Conservation (phyloP, 2,113 vertebrate genomes). For the Bos taurus region ARS-UCD2.0 NC_037356.1:42349001-42349500, state of each 20-base stretch:
- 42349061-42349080: fast-evolving
- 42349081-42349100: not conserved
- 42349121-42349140: not conserved
- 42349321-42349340: constrained; percentile 54
- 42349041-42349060: not conserved
- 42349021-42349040: fast-evolving
- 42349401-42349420: not conserved
- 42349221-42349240: not conserved
- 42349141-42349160: not conserved
- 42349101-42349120: fast-evolving
- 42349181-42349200: not conserved
- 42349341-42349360: constrained; percentile 49
- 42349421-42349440: not conserved
- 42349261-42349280: constrained; percentile 65
- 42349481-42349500: not conserved
- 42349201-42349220: not conserved
- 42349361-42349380: constrained; percentile 37
- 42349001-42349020: fast-evolving
- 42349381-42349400: not conserved
- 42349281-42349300: constrained; percentile 63
- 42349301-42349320: constrained; percentile 68
- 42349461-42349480: constrained; percentile 3
- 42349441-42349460: not conserved
- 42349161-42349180: fast-evolving
- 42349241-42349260: constrained; percentile 53